Conservation (phyloP, 2,888 invertebrate species). For the Odontothrips loti region DNA sequence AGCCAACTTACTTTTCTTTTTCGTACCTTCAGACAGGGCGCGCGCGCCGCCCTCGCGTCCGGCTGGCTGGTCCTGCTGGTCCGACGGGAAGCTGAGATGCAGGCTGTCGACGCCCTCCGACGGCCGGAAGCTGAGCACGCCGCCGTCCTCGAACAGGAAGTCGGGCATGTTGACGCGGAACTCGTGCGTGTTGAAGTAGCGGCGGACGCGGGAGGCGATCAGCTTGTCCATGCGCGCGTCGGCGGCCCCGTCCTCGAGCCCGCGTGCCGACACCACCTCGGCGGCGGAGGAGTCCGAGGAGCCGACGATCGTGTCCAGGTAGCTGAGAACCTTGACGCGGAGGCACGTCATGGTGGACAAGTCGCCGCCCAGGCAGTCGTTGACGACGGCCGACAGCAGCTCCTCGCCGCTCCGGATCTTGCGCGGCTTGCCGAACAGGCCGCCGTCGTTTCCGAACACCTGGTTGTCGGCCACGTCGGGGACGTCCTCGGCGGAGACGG, state of each 20-base stretch:
- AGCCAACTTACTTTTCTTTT: constrained; percentile 25
- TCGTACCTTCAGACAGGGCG: constrained; percentile 39
- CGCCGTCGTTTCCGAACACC: constrained; percentile 41
- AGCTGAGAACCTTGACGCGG: constrained; percentile 62
- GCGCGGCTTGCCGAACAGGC: constrained; percentile 49
- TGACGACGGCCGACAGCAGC: constrained; percentile 64
- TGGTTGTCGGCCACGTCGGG: constrained; percentile 55
- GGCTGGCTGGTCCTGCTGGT: constrained; percentile 31
- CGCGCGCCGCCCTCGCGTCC: constrained; percentile 37
- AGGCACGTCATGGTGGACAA: constrained; percentile 61
- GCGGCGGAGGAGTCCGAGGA: constrained; percentile 47
- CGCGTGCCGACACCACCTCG: constrained; percentile 40
- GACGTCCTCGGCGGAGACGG: constrained; percentile 41
- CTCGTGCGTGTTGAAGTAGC: constrained; percentile 69
- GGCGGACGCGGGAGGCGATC: constrained; percentile 66
- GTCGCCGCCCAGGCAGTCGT: constrained; percentile 65
- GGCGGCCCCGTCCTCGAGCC: constrained; percentile 36
- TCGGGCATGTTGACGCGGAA: constrained; percentile 69
- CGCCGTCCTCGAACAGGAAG: constrained; percentile 63
- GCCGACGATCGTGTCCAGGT: constrained; percentile 60
- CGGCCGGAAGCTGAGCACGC: constrained; percentile 44
- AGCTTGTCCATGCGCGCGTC: constrained; percentile 48
- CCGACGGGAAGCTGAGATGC: constrained; percentile 46
- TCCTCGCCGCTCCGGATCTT: constrained; percentile 60
- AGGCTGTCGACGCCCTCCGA: constrained; percentile 45